Base-by-base conservation (phyloP, 2,888 invertebrate species). In the Drosophila cognata region DNA sequence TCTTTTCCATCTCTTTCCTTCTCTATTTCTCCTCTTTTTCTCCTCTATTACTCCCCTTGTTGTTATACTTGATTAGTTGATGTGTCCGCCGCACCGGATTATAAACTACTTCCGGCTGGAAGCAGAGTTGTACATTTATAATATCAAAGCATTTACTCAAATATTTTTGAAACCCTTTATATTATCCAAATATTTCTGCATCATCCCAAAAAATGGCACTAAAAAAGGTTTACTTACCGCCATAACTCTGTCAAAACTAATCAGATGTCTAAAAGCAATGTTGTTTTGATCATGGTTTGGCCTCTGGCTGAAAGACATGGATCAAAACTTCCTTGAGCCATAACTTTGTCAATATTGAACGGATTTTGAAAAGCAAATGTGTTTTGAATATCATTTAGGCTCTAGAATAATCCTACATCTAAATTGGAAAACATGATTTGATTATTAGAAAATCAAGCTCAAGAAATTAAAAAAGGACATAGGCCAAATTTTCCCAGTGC, bases 11-110 rank as follows among this genome's bases (percentile, higher is more conserved):
- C 2, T 18, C 18, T 28, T 55, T n/a, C 7, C 18, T 25, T 28
- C 55, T 36, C 18, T 53, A 4, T 4, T 35, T 11, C 41, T 5
- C n/a, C 41, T 18, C 8, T 38, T 38, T 38, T 28, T 33, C 11
- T 18, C 36, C 16, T 36, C 7, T 66, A 43, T 56, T 57, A 16
- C 36, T 48, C 33, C 28, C 53, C 21, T 33, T 58, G 25, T 53
- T 61, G 43, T 48, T 55, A 18, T 51, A 35, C 43, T 38, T 41
- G n/a, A 61, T 74, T 69, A 75, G 82, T 85, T 82, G 71, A 82
- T 85, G 75, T 82, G 62, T 65, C 35, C 61, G 38, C 41, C 59
- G 29, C 65, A 70, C 29, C 69, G 63, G 62, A 57, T 67, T 76
- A 60, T 25, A 66, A 18, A 25, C n/a, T 18, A 46, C 25, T 38